Base-by-base conservation (phyloP, 2,113 vertebrate species). In the Mormoops blainvillei region DNA sequence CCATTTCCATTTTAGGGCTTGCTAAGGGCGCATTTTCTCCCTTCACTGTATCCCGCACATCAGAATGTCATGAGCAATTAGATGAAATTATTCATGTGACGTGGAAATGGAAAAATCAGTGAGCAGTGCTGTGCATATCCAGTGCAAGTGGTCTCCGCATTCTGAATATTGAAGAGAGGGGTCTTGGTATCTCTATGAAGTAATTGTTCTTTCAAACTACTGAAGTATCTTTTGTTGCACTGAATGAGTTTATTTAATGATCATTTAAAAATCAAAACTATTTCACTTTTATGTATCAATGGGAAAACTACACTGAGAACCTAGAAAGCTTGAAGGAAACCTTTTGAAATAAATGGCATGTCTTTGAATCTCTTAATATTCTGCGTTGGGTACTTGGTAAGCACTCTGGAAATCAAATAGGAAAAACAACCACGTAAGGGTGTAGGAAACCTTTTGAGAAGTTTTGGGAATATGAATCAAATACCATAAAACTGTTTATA, bases 41-140 rank as follows among this genome's bases (percentile, higher is more conserved):
- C 31, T 68, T 38, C 9, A 71, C 20, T 80, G 61, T 97, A 94
- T 58, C 33, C 16, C 10, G 92, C n/a, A 19, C 87, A 88, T 94
- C 41, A 14, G 70, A 96, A 89, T 74, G 68, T 70, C 65, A 71
- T 86, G 94, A 90, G 52, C 36, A 48, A 92, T 96, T 93, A 94
- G 58, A 91, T 88, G 63, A 74, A 74, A 81, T 36, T 85, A 50
- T 97, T 97, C 95, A 28, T 52, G 50, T 24, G 50, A 89, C 94
- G 93, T 78, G 67, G 90, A 97, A 93, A 95, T 68, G 38, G 50
- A 78, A 97, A 93, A 85, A 41, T 26, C n/a, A 92, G 68, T 89
- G n/a, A 83, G 7, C 9, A 0, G 1, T 16, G n/a, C 19, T 54
- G 20, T 33, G 38, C 33, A 48, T 33, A 54, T 68, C 61, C 73